Conservation (phyloP, 1,140 invertebrate species). For the Cyphomyrmex costatus region DNA sequence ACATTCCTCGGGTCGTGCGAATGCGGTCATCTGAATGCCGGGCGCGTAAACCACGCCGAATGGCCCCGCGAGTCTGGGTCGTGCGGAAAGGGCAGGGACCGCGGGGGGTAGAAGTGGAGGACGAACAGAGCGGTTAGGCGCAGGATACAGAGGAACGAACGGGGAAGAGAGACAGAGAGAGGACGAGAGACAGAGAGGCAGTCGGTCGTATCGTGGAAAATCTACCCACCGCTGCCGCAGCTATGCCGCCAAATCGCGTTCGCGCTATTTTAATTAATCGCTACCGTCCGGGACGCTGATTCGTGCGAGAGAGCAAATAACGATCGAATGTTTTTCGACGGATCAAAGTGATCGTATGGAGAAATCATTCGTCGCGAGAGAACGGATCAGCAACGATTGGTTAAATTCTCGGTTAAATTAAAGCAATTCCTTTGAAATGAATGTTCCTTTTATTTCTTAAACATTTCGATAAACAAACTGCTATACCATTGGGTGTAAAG, state of each 20-base stretch:
- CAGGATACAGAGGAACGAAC: constrained; percentile 64
- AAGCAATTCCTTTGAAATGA: neutral
- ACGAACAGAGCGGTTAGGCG: constrained; percentile 57
- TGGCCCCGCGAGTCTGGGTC: constrained; percentile 81
- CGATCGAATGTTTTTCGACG: constrained; percentile 28
- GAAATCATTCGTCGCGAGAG: constrained; percentile 3
- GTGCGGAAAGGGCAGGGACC: constrained; percentile 68
- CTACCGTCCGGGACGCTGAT: constrained; percentile 66
- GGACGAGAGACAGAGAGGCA: constrained; percentile 41
- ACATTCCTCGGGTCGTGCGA: constrained; percentile 85
- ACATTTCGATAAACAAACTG: neutral
- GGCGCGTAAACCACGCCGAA: constrained; percentile 85
- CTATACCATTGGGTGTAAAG: neutral
- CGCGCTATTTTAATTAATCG: constrained; percentile 85
- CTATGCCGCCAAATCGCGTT: constrained; percentile 83
- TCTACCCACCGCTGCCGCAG: constrained; percentile 80
- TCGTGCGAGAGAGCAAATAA: constrained; percentile 35
- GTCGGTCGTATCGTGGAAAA: constrained; percentile 76
- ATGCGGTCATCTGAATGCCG: constrained; percentile 86
- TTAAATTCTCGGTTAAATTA: constrained; percentile 52
- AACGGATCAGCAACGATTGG: neutral
- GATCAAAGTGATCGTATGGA: constrained; percentile 3
- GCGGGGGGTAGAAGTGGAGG: constrained; percentile 41
- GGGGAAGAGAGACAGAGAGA: constrained; percentile 17
- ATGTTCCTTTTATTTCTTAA: neutral